Base-by-base conservation (phyloP, 1,140 invertebrate genomes). In the Linepithema humile region DNA sequence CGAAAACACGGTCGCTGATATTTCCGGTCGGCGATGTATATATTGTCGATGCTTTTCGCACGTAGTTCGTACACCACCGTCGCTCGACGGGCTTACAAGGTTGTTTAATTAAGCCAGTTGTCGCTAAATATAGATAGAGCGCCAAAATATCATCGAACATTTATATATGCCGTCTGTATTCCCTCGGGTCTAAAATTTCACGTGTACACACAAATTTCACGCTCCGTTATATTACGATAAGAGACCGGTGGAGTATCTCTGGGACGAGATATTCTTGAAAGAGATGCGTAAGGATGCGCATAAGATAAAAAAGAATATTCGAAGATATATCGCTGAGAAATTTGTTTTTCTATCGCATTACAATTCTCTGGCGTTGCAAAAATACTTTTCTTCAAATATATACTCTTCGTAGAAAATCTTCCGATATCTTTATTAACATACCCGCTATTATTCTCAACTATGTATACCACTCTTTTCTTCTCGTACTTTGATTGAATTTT, bases 41-140 rank as follows among this genome's bases (percentile, higher is more conserved):
- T 20, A 29, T 48, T 45, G 64, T 32, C 23, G 43, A 48, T 45
- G 64, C 57, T 65, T 77, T 35, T 65, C 60, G 48, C 38, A 77
- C 20, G 20, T 60, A 48, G 72, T 38, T 74, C 38, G 32, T 59
- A 43, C 15, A 15, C 17, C 23, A 15, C 32, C 53, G 26, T 70
- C 43, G 43, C 48, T 69, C 55, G 32, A 40, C 62, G 45, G 53
- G 64, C 65, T 85, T 72, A 85, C 83, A 85, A 60, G 80, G 55
- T 64, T 70, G 55, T 50, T 85, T 85, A 83, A 85, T 85, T 85
- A 85, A 85, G 57, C 65, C 64, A 43, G 65, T 29, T 83, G 40
- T 88, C 45, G 85, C 9, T 64, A 45, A 77, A 77, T 15, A 32
- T 77, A 77, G n/a, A 23, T 48, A 48, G 15, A 7, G 23, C n/a